Evolutionary conservation across 2,797 vertebrate species (phyloP).

Genomic region (Micromesistius poutassou): DNA sequence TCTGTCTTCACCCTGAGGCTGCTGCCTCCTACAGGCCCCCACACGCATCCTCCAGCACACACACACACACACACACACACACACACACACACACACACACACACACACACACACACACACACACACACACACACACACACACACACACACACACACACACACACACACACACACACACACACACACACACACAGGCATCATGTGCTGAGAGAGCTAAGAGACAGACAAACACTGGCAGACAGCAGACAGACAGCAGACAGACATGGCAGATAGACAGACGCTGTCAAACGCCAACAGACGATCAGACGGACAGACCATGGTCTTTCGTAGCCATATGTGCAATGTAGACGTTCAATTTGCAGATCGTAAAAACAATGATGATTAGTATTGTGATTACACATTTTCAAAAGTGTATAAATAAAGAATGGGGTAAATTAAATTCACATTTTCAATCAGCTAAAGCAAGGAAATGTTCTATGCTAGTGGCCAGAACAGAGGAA

Average conservation of each 20-base stretch:
- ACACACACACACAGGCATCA: constrained; percentile 29
- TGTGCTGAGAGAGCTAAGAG: constrained; percentile 10
- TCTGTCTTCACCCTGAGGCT: constrained; percentile 23
- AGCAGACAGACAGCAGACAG: constrained; percentile 8
- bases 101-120: constrained; percentile 28
- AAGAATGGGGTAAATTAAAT: neutral
- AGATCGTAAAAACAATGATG: neutral
- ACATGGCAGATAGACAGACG: constrained; percentile 14
- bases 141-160: constrained; percentile 30
- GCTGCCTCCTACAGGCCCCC: constrained; percentile 35
- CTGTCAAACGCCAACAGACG: neutral
- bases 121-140: constrained; percentile 27
- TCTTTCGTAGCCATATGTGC: neutral
- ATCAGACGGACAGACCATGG: constrained; percentile 2
- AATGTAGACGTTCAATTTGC: neutral
- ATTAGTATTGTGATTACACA: neutral
- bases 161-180: constrained; percentile 27
- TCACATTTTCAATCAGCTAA: too few species aligned
- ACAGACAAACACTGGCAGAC: constrained; percentile 7
- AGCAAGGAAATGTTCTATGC: too few species aligned
- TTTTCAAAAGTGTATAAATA: neutral
- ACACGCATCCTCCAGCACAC: constrained; percentile 37
- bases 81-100: constrained; percentile 27
- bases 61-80: constrained; percentile 27
- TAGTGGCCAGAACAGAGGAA: neutral